phyloP scores from a whole-genome alignment of 1,140 invertebrate genomes.

The Drosophila insularis region DNA sequence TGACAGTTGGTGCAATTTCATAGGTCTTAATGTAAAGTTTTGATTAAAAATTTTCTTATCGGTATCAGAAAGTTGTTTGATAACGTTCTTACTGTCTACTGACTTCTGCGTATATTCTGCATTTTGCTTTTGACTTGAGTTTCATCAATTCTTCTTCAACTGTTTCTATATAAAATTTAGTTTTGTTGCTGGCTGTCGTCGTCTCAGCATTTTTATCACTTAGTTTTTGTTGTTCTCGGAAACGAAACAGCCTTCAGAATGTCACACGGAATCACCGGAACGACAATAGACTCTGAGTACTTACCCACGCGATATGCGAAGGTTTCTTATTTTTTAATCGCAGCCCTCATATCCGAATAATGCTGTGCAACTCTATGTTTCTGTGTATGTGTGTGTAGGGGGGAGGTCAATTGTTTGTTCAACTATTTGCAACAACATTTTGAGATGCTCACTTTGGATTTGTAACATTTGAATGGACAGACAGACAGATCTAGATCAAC shows the following conservation, averaged over 20 bases:
- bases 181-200: not conserved
- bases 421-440: constrained; percentile 4
- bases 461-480: not conserved
- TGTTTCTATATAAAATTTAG: constrained; percentile 4
- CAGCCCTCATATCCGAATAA: not conserved
- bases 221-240: constrained; percentile 52
- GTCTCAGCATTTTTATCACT: constrained; percentile 50
- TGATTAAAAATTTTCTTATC: constrained; percentile 59
- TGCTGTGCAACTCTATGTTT: not conserved
- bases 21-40: constrained; percentile 46
- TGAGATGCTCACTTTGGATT: not conserved
- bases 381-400: not conserved
- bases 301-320: constrained; percentile 33
- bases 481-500: not conserved
- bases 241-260: constrained; percentile 73
- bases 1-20: constrained; percentile 18
- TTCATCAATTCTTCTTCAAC: constrained; percentile 17
- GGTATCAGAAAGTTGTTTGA: constrained; percentile 20
- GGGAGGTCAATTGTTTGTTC: not conserved
- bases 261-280: constrained; percentile 50
- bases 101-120: constrained; percentile 1
- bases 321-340: constrained; percentile 10
- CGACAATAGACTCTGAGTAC: constrained; percentile 34
- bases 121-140: constrained; percentile 8
- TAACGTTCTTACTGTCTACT: constrained; percentile 18